Percentiles rank a stretch among this genome's conserved stretches.
These are phyloP conservation scores for Vireo altiloquus DNA, from an alignment of 2,113 vertebrate species.

Conservation along the genomic window DNA sequence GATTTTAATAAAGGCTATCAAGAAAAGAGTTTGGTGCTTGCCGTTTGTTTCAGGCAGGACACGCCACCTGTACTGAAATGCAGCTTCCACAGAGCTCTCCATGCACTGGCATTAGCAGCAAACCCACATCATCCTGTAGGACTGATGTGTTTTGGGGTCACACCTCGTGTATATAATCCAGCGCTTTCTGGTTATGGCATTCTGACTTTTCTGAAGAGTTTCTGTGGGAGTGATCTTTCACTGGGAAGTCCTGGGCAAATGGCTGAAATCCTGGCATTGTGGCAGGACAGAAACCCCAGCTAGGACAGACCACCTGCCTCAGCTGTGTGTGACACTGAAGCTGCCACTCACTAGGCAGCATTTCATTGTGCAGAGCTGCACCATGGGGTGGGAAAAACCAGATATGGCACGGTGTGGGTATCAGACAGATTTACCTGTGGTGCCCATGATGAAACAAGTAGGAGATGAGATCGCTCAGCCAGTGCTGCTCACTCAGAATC, in stretches of 20 bases:
- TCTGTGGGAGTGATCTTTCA: background rate
- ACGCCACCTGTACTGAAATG: background rate
- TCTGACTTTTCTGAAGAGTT: background rate
- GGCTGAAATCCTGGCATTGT: background rate
- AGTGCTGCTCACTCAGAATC: background rate
- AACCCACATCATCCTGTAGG: background rate
- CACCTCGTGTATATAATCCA: background rate
- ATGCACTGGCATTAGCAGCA: background rate
- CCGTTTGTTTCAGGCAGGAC: no score
- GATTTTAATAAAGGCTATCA: no score
- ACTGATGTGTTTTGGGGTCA: background rate
- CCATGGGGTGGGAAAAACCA: background rate
- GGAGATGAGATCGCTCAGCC: background rate
- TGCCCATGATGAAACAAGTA: background rate
- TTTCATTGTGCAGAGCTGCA: background rate
- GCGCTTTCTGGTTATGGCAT: background rate
- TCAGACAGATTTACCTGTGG: background rate
- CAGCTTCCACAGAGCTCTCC: background rate
- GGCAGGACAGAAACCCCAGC: background rate
- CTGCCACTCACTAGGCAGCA: background rate
- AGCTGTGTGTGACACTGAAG: background rate
- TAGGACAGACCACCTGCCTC: background rate
- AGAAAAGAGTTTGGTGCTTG: no score
- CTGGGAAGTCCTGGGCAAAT: background rate
- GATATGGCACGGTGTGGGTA: background rate